phyloP scores from a whole-genome alignment of 2,113 vertebrate species.

The Chrysochloris asiatica region DNA sequence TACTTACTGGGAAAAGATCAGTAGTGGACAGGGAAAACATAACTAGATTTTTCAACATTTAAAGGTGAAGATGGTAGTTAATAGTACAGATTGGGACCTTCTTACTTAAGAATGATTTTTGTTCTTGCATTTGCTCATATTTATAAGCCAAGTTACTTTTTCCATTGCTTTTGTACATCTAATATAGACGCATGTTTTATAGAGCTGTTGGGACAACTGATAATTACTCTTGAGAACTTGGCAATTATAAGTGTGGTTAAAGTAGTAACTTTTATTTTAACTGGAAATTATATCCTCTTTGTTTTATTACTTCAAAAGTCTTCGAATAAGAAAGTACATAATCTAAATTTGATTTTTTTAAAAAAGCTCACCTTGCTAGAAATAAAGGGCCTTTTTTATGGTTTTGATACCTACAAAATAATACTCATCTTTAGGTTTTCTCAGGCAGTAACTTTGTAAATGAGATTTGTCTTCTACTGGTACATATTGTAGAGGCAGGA shows the following conservation, averaged over 20 bases:
- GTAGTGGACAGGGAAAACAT: background rate
- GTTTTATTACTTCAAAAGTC: background rate
- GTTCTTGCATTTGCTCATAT: background rate
- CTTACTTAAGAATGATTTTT: conserved; percentile 1
- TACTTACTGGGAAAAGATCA: background rate
- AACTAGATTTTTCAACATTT: conserved; percentile 9
- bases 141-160: background rate
- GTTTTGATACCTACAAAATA: background rate
- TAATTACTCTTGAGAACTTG: conserved; percentile 35
- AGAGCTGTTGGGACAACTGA: background rate
- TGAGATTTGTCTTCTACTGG: background rate
- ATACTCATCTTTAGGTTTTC: background rate
- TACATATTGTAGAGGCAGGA: background rate
- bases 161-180: background rate
- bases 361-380: background rate
- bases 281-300: background rate
- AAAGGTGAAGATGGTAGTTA: background rate
- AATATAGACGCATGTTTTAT: background rate
- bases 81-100: background rate
- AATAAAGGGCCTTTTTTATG: background rate
- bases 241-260: conserved; percentile 13
- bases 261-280: conserved; percentile 10
- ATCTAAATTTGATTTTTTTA: conserved; percentile 49
- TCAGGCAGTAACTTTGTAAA: background rate
- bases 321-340: background rate